Evolutionary conservation across 2,888 invertebrate species (phyloP), one percentile per base, ranked within the genome.

Genomic region (Glomeris marginata): DNA sequence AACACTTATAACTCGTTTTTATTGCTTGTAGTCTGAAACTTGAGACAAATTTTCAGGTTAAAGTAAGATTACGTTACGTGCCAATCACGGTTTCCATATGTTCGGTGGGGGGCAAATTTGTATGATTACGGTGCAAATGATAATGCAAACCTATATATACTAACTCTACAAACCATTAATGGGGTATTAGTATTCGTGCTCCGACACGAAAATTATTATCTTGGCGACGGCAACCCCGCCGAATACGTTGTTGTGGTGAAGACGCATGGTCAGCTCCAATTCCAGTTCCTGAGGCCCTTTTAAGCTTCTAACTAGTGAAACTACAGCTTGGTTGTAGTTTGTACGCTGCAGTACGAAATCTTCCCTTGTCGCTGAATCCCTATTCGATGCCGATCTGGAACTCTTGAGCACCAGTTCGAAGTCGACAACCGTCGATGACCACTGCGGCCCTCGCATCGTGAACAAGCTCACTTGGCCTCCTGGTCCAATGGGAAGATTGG

Each of bases 201-300:
- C 80, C 0, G 90, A 86, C 3, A 92, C 87, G 62, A 79, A 81
- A 46, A 94, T 80, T 60, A 81, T 79, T 45, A 94, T 74, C 64
- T 83, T 86, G 1, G 90, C 87, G 1, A 91, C 76, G 11, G 85
- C 87, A 41, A 78, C 81, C 1, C 88, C 90, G 6, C 80, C 79
- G 55, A 83, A 84, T 46, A 75, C 73, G 3, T 78, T 77, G 44
- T 77, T 73, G 52, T 76, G 77, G 64, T 79, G 84, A 2, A 90
- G 72, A 50, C 84, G 82, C 88, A 92, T 90, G 55, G 78, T 78
- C 28, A 94, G 71, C 60, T 87, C 81, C 34, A 94, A 67, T 60
- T 90, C 85, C 56, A 92, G 80, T 61, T 90, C 90, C 65, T 94
- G 92, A 0, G 92, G 91, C 0, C 92, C 92, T 55, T 77, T 74